These are phyloP conservation scores for Aphaenogaster ashmeadi DNA, from an alignment of 1,140 invertebrate genomes.

Conservation along the genomic window DNA sequence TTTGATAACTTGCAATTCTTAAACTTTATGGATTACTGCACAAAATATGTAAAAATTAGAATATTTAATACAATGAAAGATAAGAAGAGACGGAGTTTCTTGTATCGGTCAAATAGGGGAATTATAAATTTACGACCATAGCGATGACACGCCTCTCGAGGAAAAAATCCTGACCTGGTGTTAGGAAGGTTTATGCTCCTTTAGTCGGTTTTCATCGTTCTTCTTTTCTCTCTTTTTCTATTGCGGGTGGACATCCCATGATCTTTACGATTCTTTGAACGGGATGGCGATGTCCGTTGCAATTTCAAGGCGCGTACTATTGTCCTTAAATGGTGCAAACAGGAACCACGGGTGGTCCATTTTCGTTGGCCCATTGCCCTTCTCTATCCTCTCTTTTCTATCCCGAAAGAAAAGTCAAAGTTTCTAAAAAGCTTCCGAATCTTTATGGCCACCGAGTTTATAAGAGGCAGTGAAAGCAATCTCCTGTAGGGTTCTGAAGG, in stretches of 20 bases:
- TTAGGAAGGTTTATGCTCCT: constrained; percentile 31
- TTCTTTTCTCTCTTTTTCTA: constrained; percentile 14
- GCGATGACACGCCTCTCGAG: constrained; percentile 12
- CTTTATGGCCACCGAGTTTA: constrained; percentile 18
- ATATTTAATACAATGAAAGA: neutral
- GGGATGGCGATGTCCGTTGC: constrained; percentile 45
- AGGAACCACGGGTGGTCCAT: constrained; percentile 76
- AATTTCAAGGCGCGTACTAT: constrained; percentile 60
- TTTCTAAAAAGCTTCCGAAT: constrained; percentile 53
- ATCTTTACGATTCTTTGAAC: constrained; percentile 7
- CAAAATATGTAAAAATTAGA: neutral
- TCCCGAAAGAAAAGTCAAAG: constrained; percentile 45
- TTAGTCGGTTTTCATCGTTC: neutral
- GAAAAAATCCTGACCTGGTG: neutral
- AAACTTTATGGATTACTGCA: neutral
- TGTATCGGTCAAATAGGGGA: neutral
- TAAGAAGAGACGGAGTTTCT: neutral
- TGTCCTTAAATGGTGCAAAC: constrained; percentile 81
- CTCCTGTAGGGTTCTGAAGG: constrained; percentile 68
- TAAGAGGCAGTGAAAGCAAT: constrained; percentile 48
- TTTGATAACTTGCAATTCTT: neutral
- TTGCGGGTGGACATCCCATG: constrained; percentile 9
- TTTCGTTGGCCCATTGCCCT: neutral
- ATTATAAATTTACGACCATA: neutral
- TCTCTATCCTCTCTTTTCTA: neutral